phyloP scores from a whole-genome alignment of 2,888 invertebrate genomes.

The Brachynemurus nebulosus region DNA sequence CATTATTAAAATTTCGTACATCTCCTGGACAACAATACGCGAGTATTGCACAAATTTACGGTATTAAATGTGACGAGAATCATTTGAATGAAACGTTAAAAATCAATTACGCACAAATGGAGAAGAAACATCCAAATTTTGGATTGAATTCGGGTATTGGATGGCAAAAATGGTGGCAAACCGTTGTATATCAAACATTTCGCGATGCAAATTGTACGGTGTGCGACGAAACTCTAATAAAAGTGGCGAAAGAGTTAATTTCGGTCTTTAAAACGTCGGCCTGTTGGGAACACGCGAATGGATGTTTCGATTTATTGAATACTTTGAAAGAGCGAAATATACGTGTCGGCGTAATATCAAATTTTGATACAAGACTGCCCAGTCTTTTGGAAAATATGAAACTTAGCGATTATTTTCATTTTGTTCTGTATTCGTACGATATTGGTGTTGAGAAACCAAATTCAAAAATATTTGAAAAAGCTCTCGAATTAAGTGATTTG shows the following conservation, averaged over 20 bases:
- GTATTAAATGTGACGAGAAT: conserved; percentile 44
- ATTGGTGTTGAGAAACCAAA: conserved; percentile 63
- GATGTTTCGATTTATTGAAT: conserved; percentile 48
- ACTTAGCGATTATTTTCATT: conserved; percentile 60
- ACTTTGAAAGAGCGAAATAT: conserved; percentile 36
- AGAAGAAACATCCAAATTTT: conserved; percentile 62
- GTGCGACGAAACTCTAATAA: conserved; percentile 31
- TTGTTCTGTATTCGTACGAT: conserved; percentile 66
- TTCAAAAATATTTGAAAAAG: conserved; percentile 52
- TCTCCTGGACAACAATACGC: conserved; percentile 64
- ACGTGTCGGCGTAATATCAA: conserved; percentile 66
- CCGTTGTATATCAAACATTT: conserved; percentile 51
- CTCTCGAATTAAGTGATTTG: conserved; percentile 36
- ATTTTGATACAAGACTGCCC: conserved; percentile 72
- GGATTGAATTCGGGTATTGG: conserved; percentile 51
- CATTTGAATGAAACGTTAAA: conserved; percentile 47
- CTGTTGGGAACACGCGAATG: conserved; percentile 60
- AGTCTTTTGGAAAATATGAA: conserved; percentile 49
- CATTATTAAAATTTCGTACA: conserved; percentile 55
- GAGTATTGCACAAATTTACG: conserved; percentile 52
- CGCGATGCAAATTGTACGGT: conserved; percentile 32
- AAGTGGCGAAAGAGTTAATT: conserved; percentile 46
- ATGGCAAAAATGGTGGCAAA: conserved; percentile 76
- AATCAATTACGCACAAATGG: conserved; percentile 48
- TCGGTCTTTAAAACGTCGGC: conserved; percentile 53